These are phyloP conservation scores for Muricea muricata DNA, from an alignment of 92 coral and sea anemone genomes.

Conservation along the genomic window DNA sequence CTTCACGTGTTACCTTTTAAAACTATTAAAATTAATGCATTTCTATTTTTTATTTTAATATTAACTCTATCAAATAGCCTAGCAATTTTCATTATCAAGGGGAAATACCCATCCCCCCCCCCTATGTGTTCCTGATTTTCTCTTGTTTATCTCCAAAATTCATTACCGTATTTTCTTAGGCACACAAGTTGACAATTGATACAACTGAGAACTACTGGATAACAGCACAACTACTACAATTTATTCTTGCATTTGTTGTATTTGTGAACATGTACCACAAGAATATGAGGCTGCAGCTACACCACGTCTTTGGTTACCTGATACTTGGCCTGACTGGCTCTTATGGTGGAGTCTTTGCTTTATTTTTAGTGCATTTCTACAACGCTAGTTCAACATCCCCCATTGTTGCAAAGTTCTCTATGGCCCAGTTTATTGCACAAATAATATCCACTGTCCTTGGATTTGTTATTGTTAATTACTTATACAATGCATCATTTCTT, in stretches of 20 bases:
- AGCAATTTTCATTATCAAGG: no score
- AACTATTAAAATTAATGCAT: no score
- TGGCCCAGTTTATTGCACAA: neutral
- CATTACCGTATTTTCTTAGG: neutral
- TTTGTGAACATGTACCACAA: conserved; percentile 28
- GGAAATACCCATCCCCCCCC: no score
- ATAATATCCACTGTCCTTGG: conserved; percentile 8
- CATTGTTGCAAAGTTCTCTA: neutral
- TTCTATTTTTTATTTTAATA: no score
- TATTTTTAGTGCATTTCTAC: conserved; percentile 19
- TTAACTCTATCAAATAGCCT: no score
- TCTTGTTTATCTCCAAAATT: neutral
- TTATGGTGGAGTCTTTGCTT: conserved; percentile 18
- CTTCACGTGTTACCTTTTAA: no score
- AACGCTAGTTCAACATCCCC: neutral
- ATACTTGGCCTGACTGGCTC: conserved; percentile 22
- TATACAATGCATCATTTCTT: neutral
- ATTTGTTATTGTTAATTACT: neutral
- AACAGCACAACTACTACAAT: conserved; percentile 8
- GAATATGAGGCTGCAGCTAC: neutral
- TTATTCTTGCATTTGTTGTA: conserved; percentile 13
- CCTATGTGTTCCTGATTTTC: no score
- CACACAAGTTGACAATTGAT: conserved; percentile 31
- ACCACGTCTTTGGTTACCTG: neutral
- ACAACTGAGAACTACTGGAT: conserved; percentile 36